These are phyloP conservation scores for Hydrophis major DNA, from an alignment of 2,797 vertebrate species.

Conservation along the genomic window DNA sequence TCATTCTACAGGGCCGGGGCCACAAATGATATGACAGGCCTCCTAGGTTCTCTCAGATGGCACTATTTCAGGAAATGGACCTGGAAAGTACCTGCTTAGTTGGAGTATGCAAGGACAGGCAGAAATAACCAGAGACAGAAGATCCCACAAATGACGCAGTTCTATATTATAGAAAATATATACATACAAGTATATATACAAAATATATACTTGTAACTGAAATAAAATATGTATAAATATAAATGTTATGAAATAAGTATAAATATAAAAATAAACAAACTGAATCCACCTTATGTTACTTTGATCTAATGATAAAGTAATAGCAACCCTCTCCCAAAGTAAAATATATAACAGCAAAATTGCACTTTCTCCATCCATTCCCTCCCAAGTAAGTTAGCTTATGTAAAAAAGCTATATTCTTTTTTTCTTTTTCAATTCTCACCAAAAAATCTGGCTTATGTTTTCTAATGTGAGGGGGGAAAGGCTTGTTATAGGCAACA, in stretches of 20 bases:
- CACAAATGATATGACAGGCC: background rate
- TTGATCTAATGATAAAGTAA: conserved; percentile 26
- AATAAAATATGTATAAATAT: background rate
- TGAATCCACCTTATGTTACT: background rate
- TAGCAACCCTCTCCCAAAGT: conserved; percentile 20
- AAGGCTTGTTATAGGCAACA: conserved; percentile 52
- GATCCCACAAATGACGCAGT: background rate
- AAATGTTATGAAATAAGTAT: background rate
- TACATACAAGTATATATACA: background rate
- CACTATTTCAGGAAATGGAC: background rate
- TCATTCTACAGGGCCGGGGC: background rate
- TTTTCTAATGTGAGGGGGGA: conserved; percentile 31
- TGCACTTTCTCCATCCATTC: conserved; percentile 29
- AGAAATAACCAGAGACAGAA: background rate
- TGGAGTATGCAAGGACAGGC: background rate
- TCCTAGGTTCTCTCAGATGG: background rate
- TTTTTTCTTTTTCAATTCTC: conserved; percentile 60
- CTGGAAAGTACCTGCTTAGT: background rate
- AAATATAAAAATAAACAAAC: background rate
- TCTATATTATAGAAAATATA: background rate
- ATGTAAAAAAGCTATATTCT: conserved; percentile 51
- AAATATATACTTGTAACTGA: background rate
- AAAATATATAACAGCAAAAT: conserved; percentile 59
- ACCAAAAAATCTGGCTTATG: conserved; percentile 39
- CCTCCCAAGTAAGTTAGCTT: conserved; percentile 53